These are phyloP conservation scores for Notiomystis cincta DNA, from an alignment of 2,113 vertebrate genomes.

Conservation along the genomic window DNA sequence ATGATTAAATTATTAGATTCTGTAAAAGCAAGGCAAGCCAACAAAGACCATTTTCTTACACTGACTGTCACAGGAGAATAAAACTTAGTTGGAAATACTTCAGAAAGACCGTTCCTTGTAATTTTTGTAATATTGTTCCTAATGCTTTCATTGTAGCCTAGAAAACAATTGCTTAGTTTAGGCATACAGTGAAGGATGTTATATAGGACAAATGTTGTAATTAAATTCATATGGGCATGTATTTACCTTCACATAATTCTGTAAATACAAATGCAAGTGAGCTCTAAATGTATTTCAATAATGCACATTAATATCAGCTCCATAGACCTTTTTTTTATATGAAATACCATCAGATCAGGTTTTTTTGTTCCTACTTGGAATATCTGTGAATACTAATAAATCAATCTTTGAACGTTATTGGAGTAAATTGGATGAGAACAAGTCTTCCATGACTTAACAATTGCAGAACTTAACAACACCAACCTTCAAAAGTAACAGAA, in stretches of 20 bases:
- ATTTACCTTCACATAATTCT: not conserved
- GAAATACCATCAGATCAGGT: not conserved
- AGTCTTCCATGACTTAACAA: not conserved
- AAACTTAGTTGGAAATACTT: not conserved
- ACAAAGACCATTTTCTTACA: not conserved
- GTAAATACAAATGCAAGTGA: not conserved
- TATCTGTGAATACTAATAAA: not conserved
- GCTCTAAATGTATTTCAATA: not conserved
- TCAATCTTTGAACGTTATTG: not conserved
- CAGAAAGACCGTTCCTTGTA: not conserved
- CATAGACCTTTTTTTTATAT: not conserved
- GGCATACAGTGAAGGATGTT: not conserved
- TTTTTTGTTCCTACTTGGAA: not conserved
- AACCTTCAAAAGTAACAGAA: not conserved
- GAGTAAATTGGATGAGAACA: not conserved
- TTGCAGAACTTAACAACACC: not conserved
- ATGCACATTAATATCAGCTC: not conserved
- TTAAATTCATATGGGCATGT: not conserved
- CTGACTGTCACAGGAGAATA: not conserved
- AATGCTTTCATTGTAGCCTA: not conserved
- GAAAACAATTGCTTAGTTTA: not conserved
- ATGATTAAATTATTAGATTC: not conserved
- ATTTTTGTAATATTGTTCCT: not conserved
- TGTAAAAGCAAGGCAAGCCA: not conserved
- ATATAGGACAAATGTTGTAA: not conserved